These are phyloP conservation scores for Nannoperca australis DNA, from an alignment of 2,797 vertebrate genomes.

Conservation along the genomic window DNA sequence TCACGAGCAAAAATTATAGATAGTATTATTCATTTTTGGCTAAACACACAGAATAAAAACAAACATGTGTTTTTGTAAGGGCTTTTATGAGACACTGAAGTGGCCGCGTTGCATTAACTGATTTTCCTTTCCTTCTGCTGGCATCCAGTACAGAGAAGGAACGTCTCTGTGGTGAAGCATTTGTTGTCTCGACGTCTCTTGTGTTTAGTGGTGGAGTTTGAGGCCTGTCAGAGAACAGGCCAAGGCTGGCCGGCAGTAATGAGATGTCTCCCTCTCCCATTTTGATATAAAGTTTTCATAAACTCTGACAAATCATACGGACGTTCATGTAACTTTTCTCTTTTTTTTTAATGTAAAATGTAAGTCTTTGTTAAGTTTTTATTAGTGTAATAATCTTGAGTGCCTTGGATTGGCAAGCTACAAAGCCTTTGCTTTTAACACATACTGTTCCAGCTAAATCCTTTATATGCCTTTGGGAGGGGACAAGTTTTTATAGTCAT, in stretches of 20 bases:
- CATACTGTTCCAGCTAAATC: slow-evolving; percentile 39
- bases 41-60: slow-evolving; percentile 71
- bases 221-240: slow-evolving; percentile 74
- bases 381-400: slow-evolving; percentile 60
- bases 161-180: slow-evolving; percentile 70
- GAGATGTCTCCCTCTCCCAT: slow-evolving; percentile 61
- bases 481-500: slow-evolving; percentile 29
- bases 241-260: slow-evolving; percentile 68
- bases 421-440: slow-evolving; percentile 51
- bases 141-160: slow-evolving; percentile 60
- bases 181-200: slow-evolving; percentile 77
- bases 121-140: slow-evolving; percentile 69
- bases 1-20: slow-evolving; percentile 84
- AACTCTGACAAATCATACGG: slow-evolving; percentile 71
- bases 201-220: slow-evolving; percentile 71
- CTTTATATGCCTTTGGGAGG: slow-evolving; percentile 41
- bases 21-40: slow-evolving; percentile 77
- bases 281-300: slow-evolving; percentile 73
- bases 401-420: slow-evolving; percentile 42
- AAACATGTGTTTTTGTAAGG: slow-evolving; percentile 77
- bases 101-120: slow-evolving; percentile 68
- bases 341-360: slow-evolving; percentile 34
- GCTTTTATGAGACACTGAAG: slow-evolving; percentile 74
- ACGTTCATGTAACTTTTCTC: slow-evolving; percentile 36
- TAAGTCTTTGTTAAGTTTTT: slow-evolving; percentile 50